These are phyloP conservation scores for Otus scops DNA, from an alignment of 2,797 vertebrate species.

Conservation along the genomic window DNA sequence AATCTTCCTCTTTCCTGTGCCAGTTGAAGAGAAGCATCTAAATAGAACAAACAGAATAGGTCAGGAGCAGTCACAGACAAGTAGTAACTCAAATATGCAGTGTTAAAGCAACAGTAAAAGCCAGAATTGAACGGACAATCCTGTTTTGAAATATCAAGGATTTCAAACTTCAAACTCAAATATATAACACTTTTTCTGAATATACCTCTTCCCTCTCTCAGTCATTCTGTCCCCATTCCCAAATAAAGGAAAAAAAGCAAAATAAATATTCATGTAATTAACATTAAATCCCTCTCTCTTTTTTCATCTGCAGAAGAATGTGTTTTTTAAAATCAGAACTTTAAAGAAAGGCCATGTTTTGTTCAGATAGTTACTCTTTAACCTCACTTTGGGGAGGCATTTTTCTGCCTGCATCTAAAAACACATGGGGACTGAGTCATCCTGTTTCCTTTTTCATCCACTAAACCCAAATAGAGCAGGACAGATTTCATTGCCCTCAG, in stretches of 20 bases:
- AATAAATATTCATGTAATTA: neutral
- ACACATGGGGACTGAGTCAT: constrained; percentile 12
- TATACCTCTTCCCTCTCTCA: neutral
- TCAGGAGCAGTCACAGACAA: neutral
- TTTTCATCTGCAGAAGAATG: neutral
- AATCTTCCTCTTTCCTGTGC: neutral
- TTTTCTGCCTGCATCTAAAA: neutral
- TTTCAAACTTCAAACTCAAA: neutral
- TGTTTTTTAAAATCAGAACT: neutral
- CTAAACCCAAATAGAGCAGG: neutral
- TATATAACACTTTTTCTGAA: neutral
- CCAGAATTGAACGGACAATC: neutral
- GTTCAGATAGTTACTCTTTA: neutral
- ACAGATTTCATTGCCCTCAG: constrained; percentile 26
- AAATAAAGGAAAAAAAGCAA: neutral
- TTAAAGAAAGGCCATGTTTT: neutral
- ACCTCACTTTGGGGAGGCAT: neutral
- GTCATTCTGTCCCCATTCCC: neutral
- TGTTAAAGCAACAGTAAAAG: neutral
- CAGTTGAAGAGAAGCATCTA: neutral
- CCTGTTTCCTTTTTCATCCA: neutral
- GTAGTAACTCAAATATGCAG: neutral
- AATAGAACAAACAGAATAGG: neutral
- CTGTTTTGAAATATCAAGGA: neutral
- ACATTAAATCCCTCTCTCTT: neutral